Evolutionary conservation across 2,113 vertebrate genomes (phyloP), one percentile per base, ranked within the genome.

Genomic region (Rhynchopsitta pachyrhyncha): DNA sequence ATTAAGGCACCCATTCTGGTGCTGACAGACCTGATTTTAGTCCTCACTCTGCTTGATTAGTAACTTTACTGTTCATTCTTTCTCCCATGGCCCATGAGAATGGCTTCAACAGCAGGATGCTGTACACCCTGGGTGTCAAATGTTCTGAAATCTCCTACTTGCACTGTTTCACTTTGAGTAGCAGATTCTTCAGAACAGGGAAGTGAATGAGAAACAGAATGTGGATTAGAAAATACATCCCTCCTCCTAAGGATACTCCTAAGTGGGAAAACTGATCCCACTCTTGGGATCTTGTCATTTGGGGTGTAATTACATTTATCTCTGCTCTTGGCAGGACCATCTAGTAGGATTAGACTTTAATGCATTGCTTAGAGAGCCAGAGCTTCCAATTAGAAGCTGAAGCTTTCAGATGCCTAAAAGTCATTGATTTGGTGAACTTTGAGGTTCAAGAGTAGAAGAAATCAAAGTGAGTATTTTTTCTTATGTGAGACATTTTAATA

Each of bases 81-180:
- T 55, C 52, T 89, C 25, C 47, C 53, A 17, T 46, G 35, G 80
- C 18, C 42, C 44, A 11, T 28, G 39, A 49, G 12, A 47, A 18
- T 35, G 50, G 28, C 70, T 41, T 55, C 49, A 47, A 20, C 57
- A 91, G 66, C 46, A 82, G 52, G 46, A 50, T 94, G 52, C 55
- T 6, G 1, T 10, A 28, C 17, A n/a, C 19, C 27, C 17, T 0
- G 11, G 6, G 15, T 42, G 39, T 53, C 86, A 66, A 0, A 0
- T 41, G 20, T 59, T 76, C n/a, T 37, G 35, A 4, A 76, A 46
- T 71, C 23, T 60, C 68, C 31, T 39, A 31, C 50, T 82, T 46
- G 14, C 20, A 42, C 35, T 10, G 5, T 25, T 91, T 37, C 0
- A 1, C 52, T 90, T 52, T 17, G 17, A 13, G 7, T 4, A 60